phyloP scores from a whole-genome alignment of 2,888 invertebrate species.

The Drosophila silvestris region DNA sequence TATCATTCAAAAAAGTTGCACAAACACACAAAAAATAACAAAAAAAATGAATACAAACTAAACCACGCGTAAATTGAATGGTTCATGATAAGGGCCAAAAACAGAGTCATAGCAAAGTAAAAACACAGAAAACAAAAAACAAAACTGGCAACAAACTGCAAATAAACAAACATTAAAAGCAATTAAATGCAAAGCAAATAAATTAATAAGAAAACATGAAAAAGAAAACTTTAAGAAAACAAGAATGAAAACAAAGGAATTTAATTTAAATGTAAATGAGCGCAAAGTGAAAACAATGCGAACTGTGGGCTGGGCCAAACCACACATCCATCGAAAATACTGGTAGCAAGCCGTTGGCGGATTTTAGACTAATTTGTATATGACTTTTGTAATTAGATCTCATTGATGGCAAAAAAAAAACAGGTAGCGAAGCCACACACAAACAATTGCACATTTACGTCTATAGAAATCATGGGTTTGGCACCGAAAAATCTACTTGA shows the following conservation, averaged over 20 bases:
- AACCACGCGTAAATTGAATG: constrained; percentile 29
- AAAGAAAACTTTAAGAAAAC: constrained; percentile 24
- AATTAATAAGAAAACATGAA: constrained; percentile 51
- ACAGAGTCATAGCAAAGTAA: neutral
- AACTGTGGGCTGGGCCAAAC: neutral
- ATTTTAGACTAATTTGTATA: constrained; percentile 29
- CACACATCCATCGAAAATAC: neutral
- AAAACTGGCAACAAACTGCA: constrained; percentile 34
- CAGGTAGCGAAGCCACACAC: neutral
- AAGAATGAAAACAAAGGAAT: constrained; percentile 56
- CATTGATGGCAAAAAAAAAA: constrained; percentile 9
- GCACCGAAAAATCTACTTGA: constrained; percentile 2
- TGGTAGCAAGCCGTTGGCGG: constrained; percentile 1
- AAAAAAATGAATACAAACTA: neutral
- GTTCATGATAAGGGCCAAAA: constrained; percentile 22
- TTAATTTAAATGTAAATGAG: constrained; percentile 70
- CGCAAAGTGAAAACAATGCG: constrained; percentile 22
- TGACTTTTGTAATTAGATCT: constrained; percentile 27
- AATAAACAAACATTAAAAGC: constrained; percentile 49
- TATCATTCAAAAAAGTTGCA: constrained; percentile 7
- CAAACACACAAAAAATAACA: neutral
- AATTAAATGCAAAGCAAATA: constrained; percentile 62
- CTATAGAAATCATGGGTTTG: neutral
- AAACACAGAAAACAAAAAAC: constrained; percentile 4
- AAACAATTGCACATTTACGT: neutral